Evolutionary conservation across 2,888 invertebrate species (phyloP).

Genomic region (Lasioglossum figueresi): DNA sequence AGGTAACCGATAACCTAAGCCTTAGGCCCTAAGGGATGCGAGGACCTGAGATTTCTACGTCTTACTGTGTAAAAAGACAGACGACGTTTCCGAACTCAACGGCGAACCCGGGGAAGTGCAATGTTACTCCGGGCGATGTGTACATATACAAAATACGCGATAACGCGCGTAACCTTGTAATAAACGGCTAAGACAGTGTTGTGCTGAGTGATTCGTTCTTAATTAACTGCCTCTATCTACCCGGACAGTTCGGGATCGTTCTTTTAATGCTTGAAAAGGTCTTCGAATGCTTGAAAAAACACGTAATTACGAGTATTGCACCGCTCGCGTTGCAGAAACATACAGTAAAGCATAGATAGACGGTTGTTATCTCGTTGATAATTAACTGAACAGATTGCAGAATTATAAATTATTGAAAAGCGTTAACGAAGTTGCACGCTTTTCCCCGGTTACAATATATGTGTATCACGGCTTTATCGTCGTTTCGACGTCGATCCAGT

Average conservation of each 20-base stretch:
- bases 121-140: background rate
- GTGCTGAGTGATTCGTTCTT: background rate
- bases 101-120: background rate
- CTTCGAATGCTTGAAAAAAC: background rate
- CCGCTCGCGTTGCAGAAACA: background rate
- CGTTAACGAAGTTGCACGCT: slow-evolving; percentile 9
- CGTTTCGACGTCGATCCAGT: background rate
- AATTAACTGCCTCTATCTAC: background rate
- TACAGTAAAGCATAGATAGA: background rate
- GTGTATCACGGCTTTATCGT: background rate
- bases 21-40: no score
- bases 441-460: background rate
- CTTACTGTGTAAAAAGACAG: no score
- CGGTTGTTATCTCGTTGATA: background rate
- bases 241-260: background rate
- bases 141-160: background rate
- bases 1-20: no score
- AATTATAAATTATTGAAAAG: background rate
- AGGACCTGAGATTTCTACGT: no score
- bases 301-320: background rate
- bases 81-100: background rate
- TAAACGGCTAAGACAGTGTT: background rate
- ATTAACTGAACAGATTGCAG: background rate
- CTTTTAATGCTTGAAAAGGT: no score
- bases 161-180: background rate